These are phyloP conservation scores for Aurelia coerulea DNA, from an alignment of 30 jellyfish, hydroid and myxozoan species.

Conservation along the genomic window DNA sequence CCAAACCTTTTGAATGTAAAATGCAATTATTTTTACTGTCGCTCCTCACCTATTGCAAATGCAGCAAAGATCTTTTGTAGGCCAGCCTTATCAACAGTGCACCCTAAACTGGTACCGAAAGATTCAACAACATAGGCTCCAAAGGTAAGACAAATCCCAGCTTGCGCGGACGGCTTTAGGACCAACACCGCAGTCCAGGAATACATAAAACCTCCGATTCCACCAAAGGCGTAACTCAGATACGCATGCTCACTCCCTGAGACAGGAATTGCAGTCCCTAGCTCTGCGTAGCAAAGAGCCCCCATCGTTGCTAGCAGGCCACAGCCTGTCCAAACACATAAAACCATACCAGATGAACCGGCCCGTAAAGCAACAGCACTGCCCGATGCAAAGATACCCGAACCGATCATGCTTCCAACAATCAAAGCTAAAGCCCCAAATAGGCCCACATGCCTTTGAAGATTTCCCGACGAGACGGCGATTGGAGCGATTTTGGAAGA, in stretches of 20 bases:
- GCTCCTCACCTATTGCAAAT: constrained; percentile 80
- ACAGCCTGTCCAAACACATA: constrained; percentile 72
- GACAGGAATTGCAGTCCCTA: constrained; percentile 71
- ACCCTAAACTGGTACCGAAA: background rate
- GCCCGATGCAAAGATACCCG: constrained; percentile 89
- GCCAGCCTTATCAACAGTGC: constrained; percentile 22
- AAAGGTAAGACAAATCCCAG: constrained; percentile 74
- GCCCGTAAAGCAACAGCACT: constrained; percentile 61
- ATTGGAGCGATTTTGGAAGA: background rate
- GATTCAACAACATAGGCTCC: constrained; percentile 66
- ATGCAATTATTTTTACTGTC: background rate
- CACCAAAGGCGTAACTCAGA: constrained; percentile 57
- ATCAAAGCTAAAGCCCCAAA: constrained; percentile 70
- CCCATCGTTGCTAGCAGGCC: constrained; percentile 71
- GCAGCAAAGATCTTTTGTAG: constrained; percentile 80
- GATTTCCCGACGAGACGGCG: background rate
- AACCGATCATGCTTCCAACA: constrained; percentile 87
- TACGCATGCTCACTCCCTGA: constrained; percentile 78
- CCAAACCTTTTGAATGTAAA: too few species aligned
- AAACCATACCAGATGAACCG: constrained; percentile 69
- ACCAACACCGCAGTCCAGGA: constrained; percentile 55
- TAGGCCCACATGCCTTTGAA: constrained; percentile 49
- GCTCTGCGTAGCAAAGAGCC: constrained; percentile 84
- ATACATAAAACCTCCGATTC: constrained; percentile 54
- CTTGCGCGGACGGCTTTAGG: constrained; percentile 65